Conservation (phyloP, 1,140 invertebrate species). For the Drosophila ogumai region DNA sequence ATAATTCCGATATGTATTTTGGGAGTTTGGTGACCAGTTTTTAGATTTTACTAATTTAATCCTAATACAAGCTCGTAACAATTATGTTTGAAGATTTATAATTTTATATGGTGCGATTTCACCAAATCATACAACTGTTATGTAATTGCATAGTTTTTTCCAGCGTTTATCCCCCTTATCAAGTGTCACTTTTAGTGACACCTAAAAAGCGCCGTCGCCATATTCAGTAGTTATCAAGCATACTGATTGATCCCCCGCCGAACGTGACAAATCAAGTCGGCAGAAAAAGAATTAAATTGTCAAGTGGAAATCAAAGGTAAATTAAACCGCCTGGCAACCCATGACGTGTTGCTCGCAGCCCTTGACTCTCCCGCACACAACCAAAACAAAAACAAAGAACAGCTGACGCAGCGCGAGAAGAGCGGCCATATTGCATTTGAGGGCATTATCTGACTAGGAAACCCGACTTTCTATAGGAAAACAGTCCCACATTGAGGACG, state of each 20-base stretch:
- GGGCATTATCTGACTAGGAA: conserved; percentile 30
- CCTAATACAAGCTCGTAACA: not conserved
- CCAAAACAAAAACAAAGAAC: conserved; percentile 75
- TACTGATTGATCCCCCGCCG: conserved; percentile 59
- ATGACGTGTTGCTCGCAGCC: conserved; percentile 31
- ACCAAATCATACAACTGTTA: conserved; percentile 1
- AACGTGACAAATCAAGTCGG: conserved; percentile 44
- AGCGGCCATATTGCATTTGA: conserved; percentile 64
- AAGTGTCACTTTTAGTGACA: conserved; percentile 25
- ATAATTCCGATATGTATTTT: not conserved
- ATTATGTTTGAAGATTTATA: not conserved
- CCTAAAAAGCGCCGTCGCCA: conserved; percentile 13
- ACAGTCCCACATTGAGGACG: conserved; percentile 63
- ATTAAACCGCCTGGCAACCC: conserved; percentile 68
- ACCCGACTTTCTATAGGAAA: conserved; percentile 7
- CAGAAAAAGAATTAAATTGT: conserved; percentile 29
- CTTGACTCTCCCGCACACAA: conserved; percentile 15
- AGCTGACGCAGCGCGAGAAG: conserved; percentile 65
- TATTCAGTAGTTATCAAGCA: conserved; percentile 48
- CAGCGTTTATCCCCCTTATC: conserved; percentile 29
- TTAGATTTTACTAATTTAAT: not conserved
- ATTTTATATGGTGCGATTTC: not conserved
- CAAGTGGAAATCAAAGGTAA: conserved; percentile 4
- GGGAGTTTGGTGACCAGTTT: not conserved
- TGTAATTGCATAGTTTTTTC: conserved; percentile 15